Base-by-base conservation (phyloP, 2,888 invertebrate genomes). In the Pyrrhosoma nymphula region DNA sequence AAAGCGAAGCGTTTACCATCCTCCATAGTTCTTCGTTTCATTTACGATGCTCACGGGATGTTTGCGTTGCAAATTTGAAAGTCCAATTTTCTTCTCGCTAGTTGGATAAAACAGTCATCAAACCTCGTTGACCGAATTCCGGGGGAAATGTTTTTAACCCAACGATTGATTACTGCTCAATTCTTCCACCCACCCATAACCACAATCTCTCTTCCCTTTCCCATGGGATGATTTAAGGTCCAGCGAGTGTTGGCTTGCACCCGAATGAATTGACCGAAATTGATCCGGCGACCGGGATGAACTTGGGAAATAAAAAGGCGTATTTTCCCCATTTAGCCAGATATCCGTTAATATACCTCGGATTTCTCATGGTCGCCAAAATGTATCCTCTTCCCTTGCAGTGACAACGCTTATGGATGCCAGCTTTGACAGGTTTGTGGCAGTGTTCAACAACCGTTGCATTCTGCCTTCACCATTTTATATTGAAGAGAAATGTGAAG, bases 1-100 rank as follows among this genome's bases (percentile, higher is more conserved):
- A 20, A 63, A 23, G 2, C 47, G 39, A 47, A 47, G 39, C 39
- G 63, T 39, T 26, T 91, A 63, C 60, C 63, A 63, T 63, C 91
- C 35, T 20, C 35, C 30, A 91, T 8, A 18, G 90, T n/a, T 12
- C 63, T 91, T 91, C 63, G 63, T 91, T 63, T 91, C 91, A 91
- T 91, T 91, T 39, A 63, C 30, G 23, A 63, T 91, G 60, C 20
- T 30, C 23, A 35, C 39, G 91, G 35, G 35, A 60, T 91, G 56
- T 60, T 91, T 91, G 35, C 18, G 6, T 30, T n/a, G 56, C 90
- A 30, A 69, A 69, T 69, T 69, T 69, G 69, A 60, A 30, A n/a
- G 60, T 20, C 30, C 60, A 35, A 63, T 63, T 39, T 12, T 39
- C 56, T 63, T 91, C 39, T 16, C 47, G 63, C 63, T 3, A 8